A percentile compares a stretch with the other conserved stretches of the same genome.
Conservation (phyloP, 2,888 invertebrate species). For the Sarcophaga carnaria region DNA sequence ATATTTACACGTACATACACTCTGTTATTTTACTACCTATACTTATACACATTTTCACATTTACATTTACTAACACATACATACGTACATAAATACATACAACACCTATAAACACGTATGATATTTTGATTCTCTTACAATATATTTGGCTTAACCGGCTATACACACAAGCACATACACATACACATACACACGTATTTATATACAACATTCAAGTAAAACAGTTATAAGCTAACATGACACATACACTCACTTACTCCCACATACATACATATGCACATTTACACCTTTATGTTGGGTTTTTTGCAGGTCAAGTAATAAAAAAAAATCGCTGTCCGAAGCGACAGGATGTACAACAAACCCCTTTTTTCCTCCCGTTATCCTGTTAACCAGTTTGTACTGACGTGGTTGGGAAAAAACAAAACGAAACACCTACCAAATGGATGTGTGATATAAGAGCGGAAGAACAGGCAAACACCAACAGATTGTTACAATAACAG, state of each 20-base stretch:
- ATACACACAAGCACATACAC: neutral
- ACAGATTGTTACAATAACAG: neutral
- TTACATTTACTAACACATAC: neutral
- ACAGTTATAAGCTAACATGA: neutral
- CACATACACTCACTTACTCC: neutral
- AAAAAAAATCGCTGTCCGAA: neutral
- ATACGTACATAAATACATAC: neutral
- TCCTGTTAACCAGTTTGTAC: constrained; percentile 18
- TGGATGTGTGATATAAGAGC: neutral
- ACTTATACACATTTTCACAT: too few relatives aligned
- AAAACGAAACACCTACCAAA: neutral
- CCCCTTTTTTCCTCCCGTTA: neutral
- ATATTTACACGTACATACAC: constrained; percentile 7
- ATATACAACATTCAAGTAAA: too few relatives aligned
- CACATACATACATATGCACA: constrained; percentile 15
- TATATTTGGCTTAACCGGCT: neutral
- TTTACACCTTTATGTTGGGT: neutral
- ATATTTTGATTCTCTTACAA: neutral
- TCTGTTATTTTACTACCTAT: neutral
- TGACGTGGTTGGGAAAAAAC: constrained; percentile 1
- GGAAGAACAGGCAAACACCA: constrained; percentile 2
- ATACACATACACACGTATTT: neutral
- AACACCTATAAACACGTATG: constrained; percentile 1
- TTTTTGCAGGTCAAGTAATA: neutral
- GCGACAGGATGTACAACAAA: constrained; percentile 24